These are phyloP conservation scores for Lepidothrix coronata DNA, from an alignment of 2,113 vertebrate species.

Conservation along the genomic window DNA sequence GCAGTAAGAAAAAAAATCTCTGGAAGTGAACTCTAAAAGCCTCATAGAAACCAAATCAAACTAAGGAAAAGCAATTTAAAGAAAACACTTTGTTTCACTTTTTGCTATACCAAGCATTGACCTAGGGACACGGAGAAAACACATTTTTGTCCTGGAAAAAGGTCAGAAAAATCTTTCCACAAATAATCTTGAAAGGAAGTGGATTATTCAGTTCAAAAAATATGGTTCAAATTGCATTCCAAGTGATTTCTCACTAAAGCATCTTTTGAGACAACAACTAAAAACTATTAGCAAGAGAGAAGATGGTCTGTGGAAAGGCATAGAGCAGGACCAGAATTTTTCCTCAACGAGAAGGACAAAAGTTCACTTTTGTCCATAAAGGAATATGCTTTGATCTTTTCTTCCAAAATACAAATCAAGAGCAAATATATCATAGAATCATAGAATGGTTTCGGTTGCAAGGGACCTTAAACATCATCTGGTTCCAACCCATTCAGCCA, in stretches of 20 bases:
- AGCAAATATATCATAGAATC: background rate
- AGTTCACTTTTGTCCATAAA: background rate
- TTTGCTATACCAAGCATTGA: background rate
- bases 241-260: background rate
- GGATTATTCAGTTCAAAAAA: background rate
- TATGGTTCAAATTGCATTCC: background rate
- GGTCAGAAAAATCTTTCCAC: background rate
- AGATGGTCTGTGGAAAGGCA: background rate
- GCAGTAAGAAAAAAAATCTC: background rate
- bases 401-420: background rate
- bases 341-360: background rate
- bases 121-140: background rate
- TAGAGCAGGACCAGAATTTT: background rate
- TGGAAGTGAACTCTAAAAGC: background rate
- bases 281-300: background rate
- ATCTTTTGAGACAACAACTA: background rate
- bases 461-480: background rate
- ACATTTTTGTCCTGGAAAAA: background rate
- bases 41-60: background rate
- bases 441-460: background rate
- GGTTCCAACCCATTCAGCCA: background rate
- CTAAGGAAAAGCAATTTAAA: background rate
- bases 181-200: background rate
- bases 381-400: background rate
- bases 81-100: background rate